Evolutionary conservation across 2,113 vertebrate species (phyloP), one percentile per base, ranked within the genome.

Genomic region (Morone saxatilis): DNA sequence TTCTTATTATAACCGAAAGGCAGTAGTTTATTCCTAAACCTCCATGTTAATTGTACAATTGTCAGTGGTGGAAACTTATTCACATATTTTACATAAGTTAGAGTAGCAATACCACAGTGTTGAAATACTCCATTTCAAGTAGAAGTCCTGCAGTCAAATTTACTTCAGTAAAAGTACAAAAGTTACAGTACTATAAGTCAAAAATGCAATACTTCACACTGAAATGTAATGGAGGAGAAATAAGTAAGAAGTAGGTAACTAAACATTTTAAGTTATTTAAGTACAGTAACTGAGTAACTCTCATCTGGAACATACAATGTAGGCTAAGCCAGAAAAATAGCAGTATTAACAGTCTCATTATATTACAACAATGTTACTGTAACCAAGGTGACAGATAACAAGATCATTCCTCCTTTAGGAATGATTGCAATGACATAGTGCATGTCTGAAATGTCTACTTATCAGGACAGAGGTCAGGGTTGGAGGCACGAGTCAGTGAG

Each of bases 381-480:
- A 72, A 78, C 86, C 78, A 84, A 89, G 86, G 76, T 89, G 80
- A 90, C 78, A 84, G 87, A 77, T 81, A 90, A 91, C 78, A 83
- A 73, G 65, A 81, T 61, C 63, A 65, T 59, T 70, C 45, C 71
- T 81, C 56, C 83, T 85, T 79, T 71, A 84, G 54, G 45, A 78
- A 78, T 73, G 81, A 86, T 56, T 51, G 60, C 82, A 88, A 68
- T 84, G 86, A 85, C 84, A 87, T 14, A 72, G 83, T 75, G 70
- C 74, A 67, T n/a, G 66, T 87, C 84, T 88, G 70, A 92, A 86
- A 86, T 56, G 71, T 86, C 83, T 83, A 78, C 77, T 90, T 90
- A 90, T 90, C 89, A 71, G 86, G 81, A 89, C 86, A 92, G 93
- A 93, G 93, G 93, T 93, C 94, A 92, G 80, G 76, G 83, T 88